Percentiles rank a stretch among this genome's conserved stretches.
Evolutionary conservation across 2,888 invertebrate genomes (phyloP).

Genomic region (Drosophila recens): DNA sequence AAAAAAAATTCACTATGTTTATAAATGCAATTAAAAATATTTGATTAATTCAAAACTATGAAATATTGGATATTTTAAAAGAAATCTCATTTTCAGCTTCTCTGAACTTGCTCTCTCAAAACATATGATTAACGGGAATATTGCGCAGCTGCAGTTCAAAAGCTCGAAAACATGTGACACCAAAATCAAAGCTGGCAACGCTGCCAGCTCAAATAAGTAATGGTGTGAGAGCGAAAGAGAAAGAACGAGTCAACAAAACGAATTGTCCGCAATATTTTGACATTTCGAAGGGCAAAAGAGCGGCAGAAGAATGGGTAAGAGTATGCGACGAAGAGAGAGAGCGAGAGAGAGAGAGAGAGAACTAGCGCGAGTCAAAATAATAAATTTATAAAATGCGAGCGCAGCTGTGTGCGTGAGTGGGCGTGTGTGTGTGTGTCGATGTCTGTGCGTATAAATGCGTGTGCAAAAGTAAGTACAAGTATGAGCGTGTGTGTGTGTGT

Average conservation of each 20-base stretch:
- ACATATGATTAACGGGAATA: constrained; percentile 19
- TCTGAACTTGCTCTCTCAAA: not conserved
- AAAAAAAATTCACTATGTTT: too few relatives aligned
- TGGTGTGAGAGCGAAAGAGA: constrained; percentile 8
- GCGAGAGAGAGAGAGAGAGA: not conserved
- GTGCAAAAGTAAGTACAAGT: constrained; percentile 28
- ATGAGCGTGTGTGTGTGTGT: constrained; percentile 4
- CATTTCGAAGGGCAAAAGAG: constrained; percentile 77
- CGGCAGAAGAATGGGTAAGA: not conserved
- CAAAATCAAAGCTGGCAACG: constrained; percentile 35
- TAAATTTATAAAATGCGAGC: constrained; percentile 53
- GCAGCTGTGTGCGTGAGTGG: constrained; percentile 11
- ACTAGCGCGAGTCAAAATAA: constrained; percentile 54
- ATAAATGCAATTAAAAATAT: too few relatives aligned
- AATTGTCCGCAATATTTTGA: constrained; percentile 73
- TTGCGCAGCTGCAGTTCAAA: constrained; percentile 35
- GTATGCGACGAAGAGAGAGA: not conserved
- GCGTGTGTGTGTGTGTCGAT: constrained; percentile 1
- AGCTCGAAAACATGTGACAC: constrained; percentile 53
- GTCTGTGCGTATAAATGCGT: constrained; percentile 17
- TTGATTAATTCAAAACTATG: too few relatives aligned
- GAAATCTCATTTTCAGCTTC: not conserved
- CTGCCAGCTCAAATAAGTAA: constrained; percentile 5
- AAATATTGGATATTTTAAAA: not conserved
- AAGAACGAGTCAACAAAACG: constrained; percentile 26